Conservation (phyloP, 2,797 vertebrate genomes). For the Helicolenus hilgendorfi region DNA sequence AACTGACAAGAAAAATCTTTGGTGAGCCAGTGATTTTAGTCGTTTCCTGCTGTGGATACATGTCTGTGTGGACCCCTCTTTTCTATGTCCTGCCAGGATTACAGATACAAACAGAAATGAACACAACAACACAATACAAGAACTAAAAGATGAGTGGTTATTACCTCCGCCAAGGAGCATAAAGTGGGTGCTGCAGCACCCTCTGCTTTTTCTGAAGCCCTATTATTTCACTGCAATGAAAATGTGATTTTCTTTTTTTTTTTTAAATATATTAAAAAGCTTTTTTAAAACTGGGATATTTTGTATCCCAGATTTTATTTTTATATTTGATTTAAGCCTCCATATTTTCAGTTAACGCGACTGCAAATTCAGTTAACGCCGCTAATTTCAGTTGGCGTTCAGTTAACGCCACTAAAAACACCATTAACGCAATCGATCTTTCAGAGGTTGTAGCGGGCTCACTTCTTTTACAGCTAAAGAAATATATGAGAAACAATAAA, state of each 20-base stretch:
- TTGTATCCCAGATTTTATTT: background rate
- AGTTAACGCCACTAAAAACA: too few species aligned
- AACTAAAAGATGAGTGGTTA: background rate
- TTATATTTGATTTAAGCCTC: background rate
- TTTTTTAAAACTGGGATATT: background rate
- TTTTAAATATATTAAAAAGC: too few species aligned
- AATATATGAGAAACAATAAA: too few species aligned
- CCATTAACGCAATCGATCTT: too few species aligned
- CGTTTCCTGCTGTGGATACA: background rate
- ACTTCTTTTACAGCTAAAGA: too few species aligned
- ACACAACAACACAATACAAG: background rate
- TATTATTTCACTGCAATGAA: too few species aligned
- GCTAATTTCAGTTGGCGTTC: too few species aligned
- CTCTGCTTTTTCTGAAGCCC: too few species aligned
- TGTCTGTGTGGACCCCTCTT: background rate
- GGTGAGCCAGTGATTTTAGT: background rate
- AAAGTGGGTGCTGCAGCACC: background rate
- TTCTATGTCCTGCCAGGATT: background rate
- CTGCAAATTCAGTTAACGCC: too few species aligned
- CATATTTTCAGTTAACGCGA: too few species aligned
- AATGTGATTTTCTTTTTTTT: too few species aligned
- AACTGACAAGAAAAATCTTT: background rate
- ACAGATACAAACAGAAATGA: background rate
- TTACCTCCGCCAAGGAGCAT: background rate
- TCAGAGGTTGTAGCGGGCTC: too few species aligned